Evolutionary conservation across 1,140 invertebrate genomes (phyloP), one percentile per base, ranked within the genome.

Genomic region (Heliconius hewitsoni): DNA sequence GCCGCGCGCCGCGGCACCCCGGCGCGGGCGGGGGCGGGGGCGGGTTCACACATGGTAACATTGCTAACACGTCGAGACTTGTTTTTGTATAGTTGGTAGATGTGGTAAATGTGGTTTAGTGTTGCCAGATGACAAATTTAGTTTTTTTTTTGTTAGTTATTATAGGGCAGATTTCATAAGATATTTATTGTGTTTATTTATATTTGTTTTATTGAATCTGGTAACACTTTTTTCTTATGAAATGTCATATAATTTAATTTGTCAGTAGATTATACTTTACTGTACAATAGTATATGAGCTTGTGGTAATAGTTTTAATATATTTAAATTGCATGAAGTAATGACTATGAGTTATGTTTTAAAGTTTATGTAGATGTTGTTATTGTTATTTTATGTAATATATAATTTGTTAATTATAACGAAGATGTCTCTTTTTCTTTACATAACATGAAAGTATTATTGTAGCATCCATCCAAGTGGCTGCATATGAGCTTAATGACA

Each of bases 21-120:
- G 93, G 93, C 82, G 92, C 94, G 82, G 55, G 55, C 19, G 52
- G 52, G 16, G 52, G 52, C 85, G 93, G 93, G 83, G 92, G 95
- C 82, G 92, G 95, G 87, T 89, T 91, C 84, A 86, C 87, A 87
- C 89, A 93, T 86, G 91, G 92, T 92, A 93, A 93, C 92, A 91
- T 82, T 80, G 85, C 86, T 89, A 90, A 88, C 86, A 83, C 71
- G 4, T 50, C 6, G 74, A 52, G 37, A 75, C 74, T 79, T 78
- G 77, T 78, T 60, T 76, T 76, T 52, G 30, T n/a, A 46, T 60
- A 46, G 46, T 79, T 74, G 57, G 8, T 60, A 60, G 55, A 13
- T 77, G 39, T 74, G 57, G 8, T 60, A 60, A n/a, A 13, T 77
- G 39, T 77, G 66, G 27, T 19, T 72, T 77, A 30, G 46, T 77